Base-by-base conservation (phyloP, 2,113 vertebrate species). In the Vulpes ferrilata region DNA sequence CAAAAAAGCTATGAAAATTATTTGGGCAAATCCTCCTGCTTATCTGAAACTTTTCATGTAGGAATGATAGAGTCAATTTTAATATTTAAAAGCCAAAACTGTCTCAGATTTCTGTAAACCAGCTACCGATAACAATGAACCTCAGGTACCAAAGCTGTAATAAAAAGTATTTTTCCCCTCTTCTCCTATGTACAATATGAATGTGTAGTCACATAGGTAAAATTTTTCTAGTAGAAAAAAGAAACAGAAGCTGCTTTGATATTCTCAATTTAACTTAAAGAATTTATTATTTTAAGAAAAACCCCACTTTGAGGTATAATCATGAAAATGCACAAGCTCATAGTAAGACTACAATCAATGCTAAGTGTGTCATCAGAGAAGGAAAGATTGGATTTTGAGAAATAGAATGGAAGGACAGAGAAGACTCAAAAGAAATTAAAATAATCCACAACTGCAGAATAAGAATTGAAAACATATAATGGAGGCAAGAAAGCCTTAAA, bases 41-140 rank as follows among this genome's bases (percentile, higher is more conserved):
- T 87, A 74, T 51, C n/a, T 87, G 71, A 95, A 93, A 30, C 74
- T 81, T 97, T 90, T 71, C 55, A 71, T 51, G 3, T 64, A 86
- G 51, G 11, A 89, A 80, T 78, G 62, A 62, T 89, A 85, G 4
- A 90, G 15, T 27, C 43, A 93, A 93, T 62, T 53, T 90, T 79
- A 55, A 85, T n/a, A 78, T 17, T 32, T 48, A 60, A 96, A 88
- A 59, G 60, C 6, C 48, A n/a, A 27, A 88, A 95, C 80, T 67
- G 6, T 30, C 17, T 71, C 59, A 87, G 15, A n/a, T 93, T n/a
- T 93, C 69, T 80, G 23, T 35, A 89, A 51, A 60, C 25, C 17
- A 86, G 35, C 20, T 71, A 71, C 32, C 48, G 79, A 48, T 48
- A 92, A 85, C 19, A 90, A 38, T 53, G 81, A 60, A n/a, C 30